Evolutionary conservation across 2,888 invertebrate genomes (phyloP), one percentile per base, ranked within the genome.

Genomic region (Diadegma fenestrale): DNA sequence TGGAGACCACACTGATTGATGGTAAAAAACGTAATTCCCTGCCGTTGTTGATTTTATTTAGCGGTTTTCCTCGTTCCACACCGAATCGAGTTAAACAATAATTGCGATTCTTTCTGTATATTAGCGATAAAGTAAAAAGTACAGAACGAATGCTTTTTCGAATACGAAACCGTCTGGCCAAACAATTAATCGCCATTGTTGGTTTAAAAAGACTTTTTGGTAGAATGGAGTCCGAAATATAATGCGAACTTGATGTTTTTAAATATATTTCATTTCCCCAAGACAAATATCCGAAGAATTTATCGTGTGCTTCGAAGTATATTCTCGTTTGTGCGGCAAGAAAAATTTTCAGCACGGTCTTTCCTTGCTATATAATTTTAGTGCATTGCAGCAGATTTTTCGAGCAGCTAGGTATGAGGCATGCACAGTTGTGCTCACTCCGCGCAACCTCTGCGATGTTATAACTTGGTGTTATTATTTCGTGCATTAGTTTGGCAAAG

Each of bases 401-500:
- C 41, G 26, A 37, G 58, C 37, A 10, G 58, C 54, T 72, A 43
- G 41, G 61, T 22, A 33, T 54, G 66, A 6, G n/a, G 58, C 26
- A 6, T 12, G 58, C 26, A 26, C 26, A 58, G 73, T 43, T 72
- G 19, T 51, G 26, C 69, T 22, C 43, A 45, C 41, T 68, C 41
- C 43, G 51, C 43, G 51, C 48, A 68, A 73, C 73, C 48, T 64
- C 66, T n/a, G 37, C 61, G 51, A 30, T 71, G n/a, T 48, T 43
- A 37, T 72, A 72, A 82, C 71, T 73, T 73, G 22, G 78, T 66
- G 48, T 82, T 73, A 82, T 82, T 83, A 83, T 79, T 83, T 83
- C 73, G 73, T 66, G 64, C 26, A 54, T 78, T 26, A 58, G 63
- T 54, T 68, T 83, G 82, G 82, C 82, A 51, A 19, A 26, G 22